phyloP scores from a whole-genome alignment of 2,888 invertebrate species.

The Kryphioiulus occultus region DNA sequence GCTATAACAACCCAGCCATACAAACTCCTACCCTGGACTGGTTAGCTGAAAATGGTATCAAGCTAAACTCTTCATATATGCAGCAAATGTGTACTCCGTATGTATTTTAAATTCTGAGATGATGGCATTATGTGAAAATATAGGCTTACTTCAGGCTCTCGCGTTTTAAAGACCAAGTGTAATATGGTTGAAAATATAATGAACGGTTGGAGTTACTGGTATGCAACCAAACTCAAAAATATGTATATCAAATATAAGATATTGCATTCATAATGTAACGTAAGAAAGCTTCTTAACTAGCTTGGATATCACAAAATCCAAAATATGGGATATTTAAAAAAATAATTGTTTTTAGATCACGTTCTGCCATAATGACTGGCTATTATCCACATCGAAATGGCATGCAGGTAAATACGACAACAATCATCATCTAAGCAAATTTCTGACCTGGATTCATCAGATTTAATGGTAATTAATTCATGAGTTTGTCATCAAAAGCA shows the following conservation, averaged over 20 bases:
- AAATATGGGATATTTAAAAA: background rate
- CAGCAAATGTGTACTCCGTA: constrained; percentile 63
- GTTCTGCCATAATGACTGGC: constrained; percentile 28
- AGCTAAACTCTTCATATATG: constrained; percentile 62
- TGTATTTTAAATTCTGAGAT: background rate
- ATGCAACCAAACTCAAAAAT: no score
- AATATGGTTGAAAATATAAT: no score
- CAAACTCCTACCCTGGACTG: constrained; percentile 63
- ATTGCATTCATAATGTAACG: no score
- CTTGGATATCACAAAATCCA: no score
- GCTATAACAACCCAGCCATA: constrained; percentile 62
- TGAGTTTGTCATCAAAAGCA: background rate
- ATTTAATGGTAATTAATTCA: no score
- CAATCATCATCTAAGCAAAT: background rate
- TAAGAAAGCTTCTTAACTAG: no score
- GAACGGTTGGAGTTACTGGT: no score
- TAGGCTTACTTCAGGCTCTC: no score
- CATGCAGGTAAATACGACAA: background rate
- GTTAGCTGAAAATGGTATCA: constrained; percentile 61
- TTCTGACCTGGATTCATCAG: background rate
- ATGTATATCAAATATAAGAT: no score
- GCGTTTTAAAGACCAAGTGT: background rate
- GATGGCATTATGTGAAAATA: no score
- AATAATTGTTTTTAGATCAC: background rate
- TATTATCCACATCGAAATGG: constrained; percentile 43